Base-by-base conservation (phyloP, 2,888 invertebrate species). In the Limnephilus rhombicus region DNA sequence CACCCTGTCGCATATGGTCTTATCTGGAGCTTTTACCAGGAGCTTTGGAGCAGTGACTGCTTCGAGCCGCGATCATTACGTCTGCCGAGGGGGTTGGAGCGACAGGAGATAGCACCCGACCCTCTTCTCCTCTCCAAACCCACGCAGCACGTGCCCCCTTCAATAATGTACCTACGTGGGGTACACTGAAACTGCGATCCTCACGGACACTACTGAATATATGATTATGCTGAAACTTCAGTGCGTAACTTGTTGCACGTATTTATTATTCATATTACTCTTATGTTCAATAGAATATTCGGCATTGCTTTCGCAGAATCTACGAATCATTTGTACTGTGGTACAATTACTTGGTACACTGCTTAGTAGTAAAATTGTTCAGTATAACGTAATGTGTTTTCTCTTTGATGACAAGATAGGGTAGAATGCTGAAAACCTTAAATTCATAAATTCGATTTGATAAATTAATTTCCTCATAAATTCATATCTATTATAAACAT, bases 81-180 rank as follows among this genome's bases (percentile, higher is more conserved):
- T 68, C 68, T 11, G 49, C 41, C 13, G 86, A 49, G 49, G 49
- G 45, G 86, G 83, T 37, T 83, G 83, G 29, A 34, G 82, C 34
- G 82, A 24, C 34, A 11, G 86, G 86, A 86, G 68, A 68, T 68
- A 68, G 9, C n/a, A 24, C 18, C 86, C 29, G 7, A 15, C 18
- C 53, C 24, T 7, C 24, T 4, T 0, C 45, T 1, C 85, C 85
- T 12, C 34, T 45, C 45, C 41, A n/a, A 0, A 45, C 41, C 37
- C 37, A 34, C 41, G n/a, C 37, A 45, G 86, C 86, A 86, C 86
- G 86, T 86, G 86, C 86, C 86, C n/a, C 45, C 45, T 49, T 86
- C 24, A n/a, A 86, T n/a, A n/a, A 86, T 45, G 41, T 49, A 41
- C 45, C 45, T 45, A 45, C n/a, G 45, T 45, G 31, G 86, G 86